Evolutionary conservation across 2,888 invertebrate species (phyloP), one percentile per base, ranked within the genome.

Genomic region (Xanthia icteritia): DNA sequence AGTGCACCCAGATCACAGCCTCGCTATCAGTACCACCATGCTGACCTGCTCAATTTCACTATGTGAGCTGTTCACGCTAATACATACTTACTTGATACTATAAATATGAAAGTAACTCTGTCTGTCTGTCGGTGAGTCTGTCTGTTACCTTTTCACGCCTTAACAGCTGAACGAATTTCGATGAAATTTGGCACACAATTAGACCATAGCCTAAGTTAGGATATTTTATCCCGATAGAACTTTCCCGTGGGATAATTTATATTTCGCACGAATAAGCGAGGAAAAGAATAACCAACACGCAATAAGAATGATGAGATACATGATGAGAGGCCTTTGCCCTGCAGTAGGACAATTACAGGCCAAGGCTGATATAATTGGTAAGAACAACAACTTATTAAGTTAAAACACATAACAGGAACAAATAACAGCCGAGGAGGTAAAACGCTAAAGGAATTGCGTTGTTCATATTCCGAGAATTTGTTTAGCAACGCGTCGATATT

Each of bases 401-500:
- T 45, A 74, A 63, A 64, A 72, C 45, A 63, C 23, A 69, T 42
- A 56, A 67, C 64, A 51, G 73, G 45, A 63, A 65, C 73, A 60
- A 82, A 61, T 15, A 80, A 67, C 63, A 61, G 45, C n/a, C 42
- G 23, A 72, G 11, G 39, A 78, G 42, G 72, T 70, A 82, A 82
- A 42, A 85, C 20, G 61, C 1, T 39, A 54, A 61, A 60, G 58
- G n/a, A 64, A 80, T 71, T 79, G 85, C 84, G 79, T 81, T 45
- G 78, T 77, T 74, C 36, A 51, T 69, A 61, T 87, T 86, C 88
- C n/a, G 61, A n/a, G 88, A 86, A 86, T 83, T 69, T 72, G 70
- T 80, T 85, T 73, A 77, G 31, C 77, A 86, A 76, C 31, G 11
- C 66, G 51, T 63, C 42, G 3, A 64, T 79, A 31, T 86, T 86